phyloP scores from a whole-genome alignment of 1,140 invertebrate species.

The Colletes latitarsis region DNA sequence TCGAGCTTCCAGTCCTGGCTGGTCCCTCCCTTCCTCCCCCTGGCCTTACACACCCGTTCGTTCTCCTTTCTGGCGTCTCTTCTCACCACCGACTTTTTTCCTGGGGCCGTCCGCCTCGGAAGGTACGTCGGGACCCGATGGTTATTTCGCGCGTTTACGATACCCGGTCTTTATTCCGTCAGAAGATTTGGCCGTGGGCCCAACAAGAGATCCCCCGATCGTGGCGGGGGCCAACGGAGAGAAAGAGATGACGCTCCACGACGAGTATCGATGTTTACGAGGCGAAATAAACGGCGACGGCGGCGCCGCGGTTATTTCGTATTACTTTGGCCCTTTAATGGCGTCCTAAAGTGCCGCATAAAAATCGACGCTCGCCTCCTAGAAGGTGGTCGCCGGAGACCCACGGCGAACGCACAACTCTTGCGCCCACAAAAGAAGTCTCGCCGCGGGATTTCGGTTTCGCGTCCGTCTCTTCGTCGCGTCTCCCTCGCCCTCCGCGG shows the following conservation, averaged over 20 bases:
- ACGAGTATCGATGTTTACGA: slow-evolving; percentile 77
- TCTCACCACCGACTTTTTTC: slow-evolving; percentile 48
- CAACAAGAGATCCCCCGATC: neutral
- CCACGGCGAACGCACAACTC: slow-evolving; percentile 26
- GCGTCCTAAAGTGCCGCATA: slow-evolving; percentile 75
- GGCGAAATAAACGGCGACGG: slow-evolving; percentile 75
- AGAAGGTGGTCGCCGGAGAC: slow-evolving; percentile 54
- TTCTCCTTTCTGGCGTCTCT: slow-evolving; percentile 1
- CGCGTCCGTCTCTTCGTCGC: slow-evolving; percentile 15
- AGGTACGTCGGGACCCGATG: slow-evolving; percentile 34
- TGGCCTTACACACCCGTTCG: neutral
- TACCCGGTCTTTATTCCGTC: slow-evolving; percentile 56
- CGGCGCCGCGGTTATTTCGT: slow-evolving; percentile 71
- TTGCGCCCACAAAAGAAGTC: slow-evolving; percentile 56
- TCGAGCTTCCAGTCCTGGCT: slow-evolving; percentile 31
- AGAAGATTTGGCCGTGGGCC: slow-evolving; percentile 37
- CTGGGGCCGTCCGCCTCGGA: slow-evolving; percentile 2
- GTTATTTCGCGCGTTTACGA: slow-evolving; percentile 65
- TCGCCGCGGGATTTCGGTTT: slow-evolving; percentile 62
- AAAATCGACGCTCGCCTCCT: slow-evolving; percentile 68
- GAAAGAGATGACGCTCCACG: slow-evolving; percentile 20
- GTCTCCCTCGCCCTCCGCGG: slow-evolving; percentile 2
- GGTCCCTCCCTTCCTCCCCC: neutral
- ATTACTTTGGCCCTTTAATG: slow-evolving; percentile 77
- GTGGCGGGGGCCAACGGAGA: slow-evolving; percentile 4